A percentile compares a stretch with the other conserved stretches of the same genome.
These are phyloP conservation scores for Aricia agestis DNA, from an alignment of 1,140 invertebrate species.

Conservation along the genomic window DNA sequence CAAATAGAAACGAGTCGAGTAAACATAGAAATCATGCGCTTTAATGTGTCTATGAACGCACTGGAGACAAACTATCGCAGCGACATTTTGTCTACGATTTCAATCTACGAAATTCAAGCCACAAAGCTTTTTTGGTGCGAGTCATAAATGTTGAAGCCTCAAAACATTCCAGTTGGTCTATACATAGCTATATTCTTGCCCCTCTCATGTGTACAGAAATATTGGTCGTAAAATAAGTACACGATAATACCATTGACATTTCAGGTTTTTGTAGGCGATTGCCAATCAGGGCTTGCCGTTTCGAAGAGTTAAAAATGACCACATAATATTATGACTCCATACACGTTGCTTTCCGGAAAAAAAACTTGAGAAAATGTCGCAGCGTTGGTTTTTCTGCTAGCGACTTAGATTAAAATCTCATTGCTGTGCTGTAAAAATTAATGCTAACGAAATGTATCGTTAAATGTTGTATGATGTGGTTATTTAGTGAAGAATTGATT, in stretches of 20 bases:
- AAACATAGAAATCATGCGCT: not conserved
- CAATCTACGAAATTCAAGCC: not conserved
- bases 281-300: too few species aligned
- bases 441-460: not conserved
- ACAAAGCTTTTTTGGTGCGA: too few species aligned
- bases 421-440: constrained; percentile 2
- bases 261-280: too few species aligned
- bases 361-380: not conserved
- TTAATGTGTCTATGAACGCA: not conserved
- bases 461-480: constrained; percentile 6
- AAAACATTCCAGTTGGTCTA: too few species aligned
- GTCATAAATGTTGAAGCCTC: too few species aligned
- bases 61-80: not conserved
- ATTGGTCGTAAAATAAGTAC: too few species aligned
- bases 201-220: too few species aligned
- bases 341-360: too few species aligned
- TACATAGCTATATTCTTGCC: too few species aligned
- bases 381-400: not conserved
- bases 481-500: not conserved
- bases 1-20: not conserved
- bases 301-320: too few species aligned
- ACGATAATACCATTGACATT: too few species aligned
- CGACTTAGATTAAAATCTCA: not conserved
- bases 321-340: too few species aligned
- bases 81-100: not conserved